A percentile compares a stretch with the other conserved stretches of the same genome.
Conservation (phyloP, 2,888 invertebrate genomes). For the Drosophila anomalipes region DNA sequence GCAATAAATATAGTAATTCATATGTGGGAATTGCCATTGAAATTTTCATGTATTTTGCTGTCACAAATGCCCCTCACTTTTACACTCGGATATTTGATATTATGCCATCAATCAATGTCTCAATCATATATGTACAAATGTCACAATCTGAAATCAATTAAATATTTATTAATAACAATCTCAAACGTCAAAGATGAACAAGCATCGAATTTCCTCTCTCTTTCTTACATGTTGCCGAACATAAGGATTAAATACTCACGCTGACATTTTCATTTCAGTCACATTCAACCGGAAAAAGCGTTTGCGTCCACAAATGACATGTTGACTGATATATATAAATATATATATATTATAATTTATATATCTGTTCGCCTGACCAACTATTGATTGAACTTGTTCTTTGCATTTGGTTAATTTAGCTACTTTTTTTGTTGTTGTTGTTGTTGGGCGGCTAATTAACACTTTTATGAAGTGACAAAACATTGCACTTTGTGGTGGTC, state of each 20-base stretch:
- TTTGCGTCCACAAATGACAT: neutral
- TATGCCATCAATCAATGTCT: slow-evolving; percentile 52
- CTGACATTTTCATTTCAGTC: neutral
- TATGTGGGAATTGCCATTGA: neutral
- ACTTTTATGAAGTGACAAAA: slow-evolving; percentile 55
- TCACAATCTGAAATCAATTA: slow-evolving; percentile 60
- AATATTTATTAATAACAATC: slow-evolving; percentile 62
- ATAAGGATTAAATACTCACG: slow-evolving; percentile 4
- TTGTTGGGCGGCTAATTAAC: slow-evolving; percentile 66
- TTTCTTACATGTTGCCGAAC: neutral
- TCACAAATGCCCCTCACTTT: neutral
- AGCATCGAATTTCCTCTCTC: slow-evolving; percentile 39
- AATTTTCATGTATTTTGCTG: neutral
- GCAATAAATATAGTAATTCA: neutral
- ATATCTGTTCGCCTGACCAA: neutral
- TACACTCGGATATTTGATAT: slow-evolving; percentile 15
- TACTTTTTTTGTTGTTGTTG: slow-evolving; percentile 9
- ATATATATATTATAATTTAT: neutral
- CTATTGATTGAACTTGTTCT: neutral
- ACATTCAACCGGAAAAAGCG: neutral
- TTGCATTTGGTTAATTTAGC: neutral
- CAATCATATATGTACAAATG: slow-evolving; percentile 26
- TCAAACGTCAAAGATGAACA: slow-evolving; percentile 21
- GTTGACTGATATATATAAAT: neutral
- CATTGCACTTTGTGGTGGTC: slow-evolving; percentile 4